These are phyloP conservation scores for Epinotia bilunana DNA, from an alignment of 2,888 invertebrate species.

Conservation along the genomic window DNA sequence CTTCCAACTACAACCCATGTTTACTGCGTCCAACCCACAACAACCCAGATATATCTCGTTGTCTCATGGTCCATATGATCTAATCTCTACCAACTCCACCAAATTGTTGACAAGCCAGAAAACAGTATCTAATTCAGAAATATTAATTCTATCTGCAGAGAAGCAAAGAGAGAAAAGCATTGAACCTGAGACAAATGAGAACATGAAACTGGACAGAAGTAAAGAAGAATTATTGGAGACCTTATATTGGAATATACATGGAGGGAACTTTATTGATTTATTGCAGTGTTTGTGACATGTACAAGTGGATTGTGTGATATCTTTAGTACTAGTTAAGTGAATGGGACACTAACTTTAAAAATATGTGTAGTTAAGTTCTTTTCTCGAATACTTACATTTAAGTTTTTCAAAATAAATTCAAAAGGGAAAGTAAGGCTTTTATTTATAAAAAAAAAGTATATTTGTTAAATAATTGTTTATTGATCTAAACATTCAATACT, in stretches of 20 bases:
- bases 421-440: conserved; percentile 72
- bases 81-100: conserved; percentile 67
- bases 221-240: conserved; percentile 82
- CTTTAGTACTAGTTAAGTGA: conserved; percentile 52
- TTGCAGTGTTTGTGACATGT: conserved; percentile 69
- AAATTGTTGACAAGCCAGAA: conserved; percentile 53
- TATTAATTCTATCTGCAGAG: conserved; percentile 83
- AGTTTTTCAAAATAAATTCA: conserved; percentile 71
- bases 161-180: conserved; percentile 78
- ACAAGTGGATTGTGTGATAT: conserved; percentile 62
- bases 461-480: conserved; percentile 58
- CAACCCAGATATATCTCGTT: conserved; percentile 86
- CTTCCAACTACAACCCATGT: conserved; percentile 78
- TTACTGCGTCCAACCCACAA: conserved; percentile 83
- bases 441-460: conserved; percentile 62
- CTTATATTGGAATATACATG: conserved; percentile 86
- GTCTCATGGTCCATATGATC: conserved; percentile 86
- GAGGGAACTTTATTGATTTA: conserved; percentile 86
- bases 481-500: conserved; percentile 56
- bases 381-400: conserved; percentile 52
- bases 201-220: conserved; percentile 74
- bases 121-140: conserved; percentile 69
- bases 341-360: conserved; percentile 60
- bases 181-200: conserved; percentile 81
- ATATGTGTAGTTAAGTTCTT: conserved; percentile 40